Evolutionary conservation across 2,888 invertebrate species (phyloP), one percentile per base, ranked within the genome.

Genomic region (Sialis fuliginosa): DNA sequence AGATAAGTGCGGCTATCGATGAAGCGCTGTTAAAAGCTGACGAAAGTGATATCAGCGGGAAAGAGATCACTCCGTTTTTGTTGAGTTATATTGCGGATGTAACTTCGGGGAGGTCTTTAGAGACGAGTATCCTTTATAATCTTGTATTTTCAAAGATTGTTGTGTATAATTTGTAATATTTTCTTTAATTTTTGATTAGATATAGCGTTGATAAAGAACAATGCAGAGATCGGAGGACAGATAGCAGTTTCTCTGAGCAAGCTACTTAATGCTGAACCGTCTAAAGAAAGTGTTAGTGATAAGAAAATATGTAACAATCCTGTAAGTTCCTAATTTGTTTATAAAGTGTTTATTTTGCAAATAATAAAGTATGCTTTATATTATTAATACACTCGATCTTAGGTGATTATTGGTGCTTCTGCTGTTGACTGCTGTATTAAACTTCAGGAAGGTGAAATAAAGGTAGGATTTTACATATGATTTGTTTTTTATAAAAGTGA

Each of bases 31-130:
- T 64, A 44, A 71, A 77, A 54, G 84, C 83, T 1, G 64, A 70
- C 50, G 55, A 58, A 34, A 65, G 68, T 48, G 72, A 73, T 1
- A 72, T 96, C 41, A 60, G 57, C 5, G 96, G 97, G 2, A 93
- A 91, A 65, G 77, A 86, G 55, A 78, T 96, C 6, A 98, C 98
- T 1, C 98, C 98, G 2, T 97, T 83, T 64, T 71, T 98, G 33
- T 68, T 98, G 34, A 66, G 77, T 37, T 72, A 79, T 54, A 80
- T 98, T 30, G 75, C 82, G 30, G 68, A 77, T 52, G 70, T 85
- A n/a, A 95, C 95, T 0, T 62, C 68, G 9, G 96, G 95, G 35
- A 74, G 73, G 54, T 92, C 93, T 10, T 71, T 97, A 35, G 60
- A 68, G 59, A 77, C 93, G 34, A 98, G 91, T 92, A 81, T 76